Evolutionary conservation across 1,140 invertebrate species (phyloP), one percentile per base, ranked within the genome.

Genomic region (Hestina assimilis): DNA sequence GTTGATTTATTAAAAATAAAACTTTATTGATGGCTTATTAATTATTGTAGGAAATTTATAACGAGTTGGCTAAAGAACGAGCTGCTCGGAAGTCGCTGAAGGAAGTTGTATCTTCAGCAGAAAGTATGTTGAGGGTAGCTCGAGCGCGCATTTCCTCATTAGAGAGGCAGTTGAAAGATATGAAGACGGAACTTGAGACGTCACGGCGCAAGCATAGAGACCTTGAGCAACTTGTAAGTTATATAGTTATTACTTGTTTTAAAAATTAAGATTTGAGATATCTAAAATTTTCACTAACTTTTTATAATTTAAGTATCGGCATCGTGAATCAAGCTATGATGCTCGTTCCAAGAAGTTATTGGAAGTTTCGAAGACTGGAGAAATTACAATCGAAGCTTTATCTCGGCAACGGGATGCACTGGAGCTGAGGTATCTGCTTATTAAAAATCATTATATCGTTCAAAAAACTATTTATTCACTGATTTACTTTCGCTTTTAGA

Each of bases 321-420:
- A 80, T 28, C 79, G 84, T 3, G 81, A 85, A 53, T 60, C 68
- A 0, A 80, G 69, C 35, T 85, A 69, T 35, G 84, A 85, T 43
- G 70, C 76, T 0, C 69, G 79, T 0, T 84, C 82, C 0, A 87
- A 66, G 53, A 86, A 84, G 54, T 54, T 86, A 41, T 19, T 80
- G 4, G 76, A 85, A 69, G 69, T 82, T 20, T 82, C 84, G 1
- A 87, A 87, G 69, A 84, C 74, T 17, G 84, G 79, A 14, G 84
- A 86, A 73, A 63, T 75, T 2, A 76, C 82, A 2, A 83, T 85
- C 11, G 84, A 84, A 52, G 41, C 70, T 14, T 55, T 87, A 9
- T 72, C 75, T 1, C 68, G 73, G 5, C 82, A 87, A 48, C 67
- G 84, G 4, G 81, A 87, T 61, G 79, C 80, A 6, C 62, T 87